phyloP scores from a whole-genome alignment of 1,140 invertebrate species.

The Thaumetopoea pityocampa region DNA sequence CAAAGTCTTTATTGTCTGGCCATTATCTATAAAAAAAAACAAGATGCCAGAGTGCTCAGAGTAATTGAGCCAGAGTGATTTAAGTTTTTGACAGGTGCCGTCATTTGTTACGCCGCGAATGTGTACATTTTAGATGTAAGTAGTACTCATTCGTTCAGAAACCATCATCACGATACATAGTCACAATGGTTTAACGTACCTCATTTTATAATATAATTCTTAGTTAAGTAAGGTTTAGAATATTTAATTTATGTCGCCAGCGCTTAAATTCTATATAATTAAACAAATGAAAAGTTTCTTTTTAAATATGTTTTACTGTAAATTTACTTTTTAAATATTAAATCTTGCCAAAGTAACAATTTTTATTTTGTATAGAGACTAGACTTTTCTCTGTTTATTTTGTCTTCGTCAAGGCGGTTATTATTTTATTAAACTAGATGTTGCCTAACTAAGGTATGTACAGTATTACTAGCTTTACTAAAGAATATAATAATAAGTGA shows the following conservation, averaged over 20 bases:
- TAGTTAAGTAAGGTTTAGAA: slow-evolving; percentile 41
- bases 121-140: slow-evolving; percentile 49
- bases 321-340: slow-evolving; percentile 23
- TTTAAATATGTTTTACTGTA: slow-evolving; percentile 27
- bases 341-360: slow-evolving; percentile 46
- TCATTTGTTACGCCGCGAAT: slow-evolving; percentile 23
- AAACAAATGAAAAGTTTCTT: slow-evolving; percentile 30
- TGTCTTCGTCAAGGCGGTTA: slow-evolving; percentile 10
- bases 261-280: slow-evolving; percentile 25
- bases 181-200: slow-evolving; percentile 71
- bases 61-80: slow-evolving; percentile 7
- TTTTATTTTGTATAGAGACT: slow-evolving; percentile 30
- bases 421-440: slow-evolving; percentile 28
- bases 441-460: slow-evolving; percentile 63
- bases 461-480: slow-evolving; percentile 75
- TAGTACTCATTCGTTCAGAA: slow-evolving; percentile 11
- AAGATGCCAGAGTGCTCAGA: background rate
- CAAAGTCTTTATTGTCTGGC: no score
- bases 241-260: slow-evolving; percentile 51
- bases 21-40: slow-evolving; percentile 1
- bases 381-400: slow-evolving; percentile 18
- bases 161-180: slow-evolving; percentile 45
- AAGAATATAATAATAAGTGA: slow-evolving; percentile 44
- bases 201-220: slow-evolving; percentile 56
- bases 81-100: slow-evolving; percentile 25